These are phyloP conservation scores for Zingel zingel DNA, from an alignment of 2,113 vertebrate genomes.

Conservation along the genomic window DNA sequence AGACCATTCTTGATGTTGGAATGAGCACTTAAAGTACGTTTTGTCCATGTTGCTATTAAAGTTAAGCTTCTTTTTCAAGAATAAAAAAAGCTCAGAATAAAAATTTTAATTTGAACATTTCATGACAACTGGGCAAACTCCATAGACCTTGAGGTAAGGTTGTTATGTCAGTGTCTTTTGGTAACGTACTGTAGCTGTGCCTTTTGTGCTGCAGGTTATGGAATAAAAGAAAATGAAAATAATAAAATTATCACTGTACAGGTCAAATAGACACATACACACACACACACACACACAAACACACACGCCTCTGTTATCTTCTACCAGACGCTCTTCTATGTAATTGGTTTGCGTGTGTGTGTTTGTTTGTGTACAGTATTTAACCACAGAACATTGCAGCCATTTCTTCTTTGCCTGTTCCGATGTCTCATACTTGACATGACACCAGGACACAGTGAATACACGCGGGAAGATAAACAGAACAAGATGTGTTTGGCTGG, in stretches of 20 bases:
- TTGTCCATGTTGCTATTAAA: too few relatives aligned
- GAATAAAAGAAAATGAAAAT: background rate
- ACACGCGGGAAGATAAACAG: constrained; percentile 13
- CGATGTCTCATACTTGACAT: constrained; percentile 19
- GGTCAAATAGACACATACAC: background rate
- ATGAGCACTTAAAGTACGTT: too few relatives aligned
- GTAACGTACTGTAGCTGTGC: background rate
- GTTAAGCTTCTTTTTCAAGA: too few relatives aligned
- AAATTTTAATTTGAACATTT: background rate
- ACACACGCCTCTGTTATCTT: background rate
- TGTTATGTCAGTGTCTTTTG: too few relatives aligned
- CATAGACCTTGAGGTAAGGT: background rate
- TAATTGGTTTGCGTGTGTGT: background rate
- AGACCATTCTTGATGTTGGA: too few relatives aligned
- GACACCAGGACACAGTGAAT: constrained; percentile 21
- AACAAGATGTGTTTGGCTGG: constrained; percentile 37
- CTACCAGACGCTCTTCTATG: background rate
- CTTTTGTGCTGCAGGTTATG: background rate
- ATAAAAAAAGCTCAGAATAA: background rate
- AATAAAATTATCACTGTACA: background rate
- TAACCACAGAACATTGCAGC: background rate
- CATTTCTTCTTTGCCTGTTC: constrained; percentile 20
- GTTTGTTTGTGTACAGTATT: constrained; percentile 10
- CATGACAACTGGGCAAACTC: background rate
- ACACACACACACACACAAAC: background rate